A percentile compares a stretch with the other conserved stretches of the same genome.
These are phyloP conservation scores for Lycocorax pyrrhopterus DNA, from an alignment of 2,113 vertebrate genomes.

Conservation along the genomic window DNA sequence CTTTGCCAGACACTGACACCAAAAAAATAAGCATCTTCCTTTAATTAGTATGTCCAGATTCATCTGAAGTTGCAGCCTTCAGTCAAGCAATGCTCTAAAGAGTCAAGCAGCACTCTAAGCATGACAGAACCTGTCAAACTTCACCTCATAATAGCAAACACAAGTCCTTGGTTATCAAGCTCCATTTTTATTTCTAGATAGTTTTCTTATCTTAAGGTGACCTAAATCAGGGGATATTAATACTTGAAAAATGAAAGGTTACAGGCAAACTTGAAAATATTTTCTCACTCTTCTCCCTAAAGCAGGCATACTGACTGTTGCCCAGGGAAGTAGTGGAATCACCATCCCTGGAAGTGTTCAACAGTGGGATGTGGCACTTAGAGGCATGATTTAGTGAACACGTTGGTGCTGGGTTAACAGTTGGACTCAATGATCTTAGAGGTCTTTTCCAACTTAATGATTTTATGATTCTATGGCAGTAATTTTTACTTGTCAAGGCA, in stretches of 20 bases:
- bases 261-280: background rate
- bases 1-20: background rate
- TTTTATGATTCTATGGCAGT: background rate
- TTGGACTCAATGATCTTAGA: background rate
- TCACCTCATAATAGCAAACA: background rate
- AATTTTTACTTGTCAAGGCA: background rate
- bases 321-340: background rate
- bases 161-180: background rate
- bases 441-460: background rate
- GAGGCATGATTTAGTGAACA: background rate
- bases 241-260: background rate
- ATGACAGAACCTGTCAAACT: background rate
- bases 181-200: background rate
- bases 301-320: background rate
- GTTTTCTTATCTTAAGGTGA: background rate
- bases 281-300: background rate
- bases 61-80: background rate
- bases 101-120: background rate
- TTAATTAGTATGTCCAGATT: background rate
- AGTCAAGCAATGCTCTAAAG: background rate
- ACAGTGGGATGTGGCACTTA: background rate
- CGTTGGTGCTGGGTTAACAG: background rate
- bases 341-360: background rate
- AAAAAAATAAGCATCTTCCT: background rate
- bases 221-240: background rate